A percentile compares a stretch with the other conserved stretches of the same genome.
Conservation (phyloP, 2,888 invertebrate species). For the Nysson spinosus region DNA sequence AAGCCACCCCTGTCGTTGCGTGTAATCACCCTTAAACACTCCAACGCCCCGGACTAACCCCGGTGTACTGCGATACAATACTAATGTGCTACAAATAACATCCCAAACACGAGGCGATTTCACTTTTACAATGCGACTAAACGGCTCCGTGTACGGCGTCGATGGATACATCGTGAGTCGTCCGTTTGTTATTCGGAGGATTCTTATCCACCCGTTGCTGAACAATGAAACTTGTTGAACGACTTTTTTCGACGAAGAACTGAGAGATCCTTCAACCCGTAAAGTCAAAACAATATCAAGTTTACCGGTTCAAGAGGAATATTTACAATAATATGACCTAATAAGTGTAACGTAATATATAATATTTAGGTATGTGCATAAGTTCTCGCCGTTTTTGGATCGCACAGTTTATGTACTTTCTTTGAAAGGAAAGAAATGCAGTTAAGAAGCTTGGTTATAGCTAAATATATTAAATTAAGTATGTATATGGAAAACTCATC, state of each 20-base stretch:
- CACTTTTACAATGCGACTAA: slow-evolving; percentile 71
- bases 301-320: too few species aligned
- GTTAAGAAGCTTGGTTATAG: too few species aligned
- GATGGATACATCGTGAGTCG: slow-evolving; percentile 54
- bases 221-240: slow-evolving; percentile 41
- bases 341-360: too few species aligned
- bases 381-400: too few species aligned
- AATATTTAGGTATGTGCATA: too few species aligned
- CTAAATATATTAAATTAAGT: too few species aligned
- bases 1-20: slow-evolving; percentile 76
- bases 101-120: slow-evolving; percentile 75
- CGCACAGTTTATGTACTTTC: too few species aligned
- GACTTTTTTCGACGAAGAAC: slow-evolving; percentile 23
- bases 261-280: slow-evolving; percentile 22
- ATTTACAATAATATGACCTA: too few species aligned
- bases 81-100: slow-evolving; percentile 77
- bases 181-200: slow-evolving; percentile 49
- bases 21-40: slow-evolving; percentile 77
- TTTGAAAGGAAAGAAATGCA: too few species aligned
- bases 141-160: slow-evolving; percentile 40
- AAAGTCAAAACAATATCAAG: too few species aligned
- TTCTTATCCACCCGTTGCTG: slow-evolving; percentile 41
- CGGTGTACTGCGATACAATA: slow-evolving; percentile 72
- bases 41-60: slow-evolving; percentile 73
- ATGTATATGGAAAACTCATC: too few species aligned